Evolutionary conservation across 2,113 vertebrate genomes (phyloP).

Genomic region (Calypte anna): DNA sequence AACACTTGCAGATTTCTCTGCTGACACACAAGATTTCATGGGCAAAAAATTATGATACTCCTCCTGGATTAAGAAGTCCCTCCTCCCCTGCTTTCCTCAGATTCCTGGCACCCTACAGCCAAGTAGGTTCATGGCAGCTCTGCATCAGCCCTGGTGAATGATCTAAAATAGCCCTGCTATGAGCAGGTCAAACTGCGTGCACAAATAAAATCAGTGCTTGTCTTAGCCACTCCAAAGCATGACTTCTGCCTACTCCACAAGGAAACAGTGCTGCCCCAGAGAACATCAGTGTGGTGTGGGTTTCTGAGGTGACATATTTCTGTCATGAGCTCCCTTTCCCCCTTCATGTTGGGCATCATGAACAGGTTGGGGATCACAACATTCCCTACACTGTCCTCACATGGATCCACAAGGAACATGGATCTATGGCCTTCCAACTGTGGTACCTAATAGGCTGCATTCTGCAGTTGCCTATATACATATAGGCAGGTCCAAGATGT

Average conservation of each 20-base stretch:
- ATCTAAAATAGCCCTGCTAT: neutral
- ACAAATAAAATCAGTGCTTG: neutral
- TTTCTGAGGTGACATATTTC: neutral
- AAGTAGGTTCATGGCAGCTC: neutral
- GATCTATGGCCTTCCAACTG: neutral
- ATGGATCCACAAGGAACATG: neutral
- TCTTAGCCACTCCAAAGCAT: neutral
- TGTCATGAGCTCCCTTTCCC: neutral
- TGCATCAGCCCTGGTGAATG: neutral
- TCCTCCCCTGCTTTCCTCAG: neutral
- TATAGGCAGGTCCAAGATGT: neutral
- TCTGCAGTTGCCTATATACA: neutral
- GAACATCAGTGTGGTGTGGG: neutral
- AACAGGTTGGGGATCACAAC: neutral
- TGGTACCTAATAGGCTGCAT: neutral
- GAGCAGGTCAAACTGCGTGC: neutral
- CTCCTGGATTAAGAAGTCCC: neutral
- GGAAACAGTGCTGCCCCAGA: neutral
- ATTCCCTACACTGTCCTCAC: neutral
- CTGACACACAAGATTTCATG: neutral
- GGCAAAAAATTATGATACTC: neutral
- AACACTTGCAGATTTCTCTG: neutral
- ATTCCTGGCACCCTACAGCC: neutral
- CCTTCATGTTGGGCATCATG: neutral
- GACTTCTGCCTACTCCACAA: neutral